Conservation (phyloP, 2,888 invertebrate genomes). For the Polydrusus pterygomalis region DNA sequence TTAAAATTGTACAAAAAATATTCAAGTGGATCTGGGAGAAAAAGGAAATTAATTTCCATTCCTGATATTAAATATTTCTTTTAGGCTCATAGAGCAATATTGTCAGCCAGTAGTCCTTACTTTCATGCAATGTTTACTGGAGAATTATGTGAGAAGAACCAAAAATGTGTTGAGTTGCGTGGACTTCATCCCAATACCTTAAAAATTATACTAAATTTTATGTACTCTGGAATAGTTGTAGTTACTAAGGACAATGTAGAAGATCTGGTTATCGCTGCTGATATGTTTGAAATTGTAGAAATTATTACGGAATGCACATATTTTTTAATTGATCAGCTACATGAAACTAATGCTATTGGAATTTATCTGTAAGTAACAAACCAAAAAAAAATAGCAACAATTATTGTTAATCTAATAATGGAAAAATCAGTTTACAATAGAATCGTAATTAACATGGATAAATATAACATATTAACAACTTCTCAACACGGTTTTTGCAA, state of each 20-base stretch:
- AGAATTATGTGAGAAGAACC: conserved; percentile 87
- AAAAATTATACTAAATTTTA: conserved; percentile 87
- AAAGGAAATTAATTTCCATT: too few relatives aligned
- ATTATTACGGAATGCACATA: conserved; percentile 89
- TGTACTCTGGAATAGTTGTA: conserved; percentile 83
- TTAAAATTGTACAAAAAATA: too few relatives aligned
- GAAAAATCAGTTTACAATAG: too few relatives aligned
- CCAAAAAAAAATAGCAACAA: not conserved
- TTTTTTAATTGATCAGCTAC: conserved; percentile 88
- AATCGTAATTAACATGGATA: too few relatives aligned
- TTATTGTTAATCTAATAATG: too few relatives aligned
- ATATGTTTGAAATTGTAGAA: conserved; percentile 92
- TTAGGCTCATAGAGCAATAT: conserved; percentile 88
- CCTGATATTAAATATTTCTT: conserved; percentile 64
- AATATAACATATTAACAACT: too few relatives aligned
- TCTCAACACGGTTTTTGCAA: too few relatives aligned
- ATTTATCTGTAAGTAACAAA: conserved; percentile 75
- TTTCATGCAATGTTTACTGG: conserved; percentile 96
- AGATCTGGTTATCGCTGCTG: conserved; percentile 90
- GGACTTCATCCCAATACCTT: conserved; percentile 85
- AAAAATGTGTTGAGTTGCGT: conserved; percentile 83
- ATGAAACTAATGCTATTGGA: conserved; percentile 91
- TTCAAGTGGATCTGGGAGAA: too few relatives aligned
- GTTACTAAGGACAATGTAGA: conserved; percentile 89
- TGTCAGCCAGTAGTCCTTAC: conserved; percentile 93